Percentiles rank a stretch among this genome's conserved stretches.
Evolutionary conservation across 2,797 vertebrate genomes (phyloP).

Genomic region (Meriones psammophilus): DNA sequence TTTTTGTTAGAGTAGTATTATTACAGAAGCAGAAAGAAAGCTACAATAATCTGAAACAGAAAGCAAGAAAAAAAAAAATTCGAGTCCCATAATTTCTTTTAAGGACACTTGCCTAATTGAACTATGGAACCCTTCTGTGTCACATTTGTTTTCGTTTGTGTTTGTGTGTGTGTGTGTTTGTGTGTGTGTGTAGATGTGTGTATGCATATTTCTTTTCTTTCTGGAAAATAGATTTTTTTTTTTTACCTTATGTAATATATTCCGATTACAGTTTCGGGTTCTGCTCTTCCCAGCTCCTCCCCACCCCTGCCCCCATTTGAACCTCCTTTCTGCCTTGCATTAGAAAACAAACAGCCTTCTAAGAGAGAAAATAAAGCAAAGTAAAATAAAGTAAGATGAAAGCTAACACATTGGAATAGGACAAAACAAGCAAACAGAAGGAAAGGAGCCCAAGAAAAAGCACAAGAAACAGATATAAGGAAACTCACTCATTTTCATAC

Average conservation of each 20-base stretch:
- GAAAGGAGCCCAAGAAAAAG: no score
- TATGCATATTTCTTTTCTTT: background rate
- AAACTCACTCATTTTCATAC: no score
- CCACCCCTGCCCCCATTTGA: background rate
- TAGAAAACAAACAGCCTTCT: background rate
- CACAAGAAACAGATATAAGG: no score
- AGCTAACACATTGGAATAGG: no score
- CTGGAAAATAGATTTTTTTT: no score
- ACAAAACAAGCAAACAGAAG: no score
- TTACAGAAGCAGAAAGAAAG: background rate
- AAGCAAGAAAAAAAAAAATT: background rate
- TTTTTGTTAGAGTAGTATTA: background rate
- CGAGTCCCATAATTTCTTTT: background rate
- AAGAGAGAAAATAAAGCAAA: background rate
- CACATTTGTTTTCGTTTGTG: background rate
- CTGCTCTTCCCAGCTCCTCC: background rate
- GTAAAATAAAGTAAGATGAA: background rate
- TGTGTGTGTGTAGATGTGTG: background rate
- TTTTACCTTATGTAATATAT: background rate
- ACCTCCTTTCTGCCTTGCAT: background rate
- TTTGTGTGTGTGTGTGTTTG: background rate
- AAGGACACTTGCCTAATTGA: background rate
- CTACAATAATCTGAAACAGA: background rate
- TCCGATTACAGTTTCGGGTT: background rate
- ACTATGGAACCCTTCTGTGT: background rate